phyloP scores from a whole-genome alignment of 2,113 vertebrate species.

The Chaenocephalus aceratus region DNA sequence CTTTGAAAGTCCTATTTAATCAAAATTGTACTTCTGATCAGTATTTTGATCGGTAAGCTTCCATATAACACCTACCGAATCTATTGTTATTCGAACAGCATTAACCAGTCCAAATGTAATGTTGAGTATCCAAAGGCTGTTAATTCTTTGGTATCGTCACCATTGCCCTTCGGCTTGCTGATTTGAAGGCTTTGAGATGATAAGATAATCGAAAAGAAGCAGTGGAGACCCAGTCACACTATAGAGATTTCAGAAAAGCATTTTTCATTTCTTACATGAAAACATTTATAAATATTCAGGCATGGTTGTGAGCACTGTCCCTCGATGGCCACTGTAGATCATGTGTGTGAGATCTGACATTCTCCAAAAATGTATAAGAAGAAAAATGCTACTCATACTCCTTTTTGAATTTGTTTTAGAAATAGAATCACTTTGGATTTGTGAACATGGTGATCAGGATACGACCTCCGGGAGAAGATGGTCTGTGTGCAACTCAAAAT shows the following conservation, averaged over 20 bases:
- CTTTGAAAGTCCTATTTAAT: not conserved
- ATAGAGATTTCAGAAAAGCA: not conserved
- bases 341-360: not conserved
- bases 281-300: not conserved
- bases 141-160: not conserved
- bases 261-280: not conserved
- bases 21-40: not conserved
- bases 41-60: not conserved
- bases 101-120: not conserved
- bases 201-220: not conserved
- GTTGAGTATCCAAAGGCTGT: not conserved
- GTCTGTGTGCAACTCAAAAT: too few species aligned
- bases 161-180: not conserved
- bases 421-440: too few species aligned
- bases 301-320: not conserved
- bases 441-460: too few species aligned
- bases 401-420: not conserved
- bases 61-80: not conserved
- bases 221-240: not conserved
- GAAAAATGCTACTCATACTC: not conserved
- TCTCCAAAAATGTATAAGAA: not conserved
- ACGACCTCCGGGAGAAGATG: too few species aligned
- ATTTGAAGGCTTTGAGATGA: not conserved
- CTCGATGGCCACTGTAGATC: not conserved
- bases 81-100: not conserved